Conservation (phyloP, 2,113 vertebrate genomes). For the Synchiropus splendidus region DNA sequence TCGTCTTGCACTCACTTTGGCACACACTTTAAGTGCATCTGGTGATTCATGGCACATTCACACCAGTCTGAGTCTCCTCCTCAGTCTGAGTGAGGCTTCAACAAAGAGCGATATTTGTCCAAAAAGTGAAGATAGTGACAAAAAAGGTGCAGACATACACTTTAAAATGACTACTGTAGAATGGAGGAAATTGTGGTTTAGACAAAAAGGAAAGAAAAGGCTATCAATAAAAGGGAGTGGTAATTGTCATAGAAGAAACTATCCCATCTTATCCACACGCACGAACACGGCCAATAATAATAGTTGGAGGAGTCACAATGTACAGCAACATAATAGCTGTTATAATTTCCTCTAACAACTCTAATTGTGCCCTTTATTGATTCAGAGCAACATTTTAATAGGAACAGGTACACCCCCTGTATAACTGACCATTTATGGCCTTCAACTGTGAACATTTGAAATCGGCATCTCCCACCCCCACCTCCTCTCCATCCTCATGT, state of each 20-base stretch:
- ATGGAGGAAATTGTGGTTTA: conserved; percentile 86
- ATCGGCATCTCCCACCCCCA: no score
- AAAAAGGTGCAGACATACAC: conserved; percentile 35
- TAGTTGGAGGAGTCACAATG: conserved; percentile 95
- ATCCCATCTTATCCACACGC: conserved; percentile 69
- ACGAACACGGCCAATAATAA: conserved; percentile 79
- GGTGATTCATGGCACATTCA: no score
- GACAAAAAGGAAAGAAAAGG: conserved; percentile 93
- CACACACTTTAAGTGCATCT: background rate
- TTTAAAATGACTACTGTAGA: conserved; percentile 54
- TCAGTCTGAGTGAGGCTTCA: background rate
- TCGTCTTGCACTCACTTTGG: no score
- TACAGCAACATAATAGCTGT: conserved; percentile 94
- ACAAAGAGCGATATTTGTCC: no score
- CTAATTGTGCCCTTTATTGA: conserved; percentile 99
- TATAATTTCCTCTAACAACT: conserved; percentile 99
- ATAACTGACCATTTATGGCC: conserved; percentile 97
- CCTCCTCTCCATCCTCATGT: conserved; percentile 78
- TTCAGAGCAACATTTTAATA: conserved; percentile 98
- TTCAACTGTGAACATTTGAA: conserved; percentile 96
- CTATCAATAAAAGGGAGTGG: conserved; percentile 91
- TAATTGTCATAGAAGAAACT: conserved; percentile 91
- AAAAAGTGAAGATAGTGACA: background rate
- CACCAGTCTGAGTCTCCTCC: no score
- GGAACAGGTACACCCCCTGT: conserved; percentile 94